Base-by-base conservation (phyloP, 1,140 invertebrate species). In the Epicauta chinensis region DNA sequence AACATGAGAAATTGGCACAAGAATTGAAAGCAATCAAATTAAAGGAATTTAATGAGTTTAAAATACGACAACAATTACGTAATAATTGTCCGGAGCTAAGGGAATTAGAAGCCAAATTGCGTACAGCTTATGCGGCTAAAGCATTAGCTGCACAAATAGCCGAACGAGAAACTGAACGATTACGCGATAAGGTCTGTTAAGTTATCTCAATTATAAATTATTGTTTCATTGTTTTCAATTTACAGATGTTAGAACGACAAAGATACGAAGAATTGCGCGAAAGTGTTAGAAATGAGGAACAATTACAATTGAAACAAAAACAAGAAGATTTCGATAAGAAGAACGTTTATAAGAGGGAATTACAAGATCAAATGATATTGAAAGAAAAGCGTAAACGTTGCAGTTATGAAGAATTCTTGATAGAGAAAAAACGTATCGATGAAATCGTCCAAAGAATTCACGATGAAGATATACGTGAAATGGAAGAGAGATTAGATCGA, bases 351-450 rank as follows among this genome's bases (percentile, higher is more conserved):
- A 62, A 62, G 36, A 58, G 60, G 17, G 66, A 69, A 37, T 49
- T 74, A 13, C 70, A 68, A 41, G 67, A 73, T 49, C 72, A 74
- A 62, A 68, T 72, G 30, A 69, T 70, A 32, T 55, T 61, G 32
- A 53, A 61, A 37, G 66, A 70, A 35, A 64, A 68, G 55, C 54
- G 52, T n/a, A 64, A 61, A 37, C 61, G 68, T 32, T 60, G 60
- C 32, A 35, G 62, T 35, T 72, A 71, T 55, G 67, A 72, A 56
- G 70, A 73, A 52, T 73, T 69, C 48, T 43, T 74, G 6, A 59
- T 56, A 36, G 71, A 73, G 42, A 74, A 73, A 58, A 69, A 68
- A 55, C 47, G 70, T 46, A 58, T 73, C 32, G 72, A 74, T 59
- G 66, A 70, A 48, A 62, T 72, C 55, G 62, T 71, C 23, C 59